phyloP scores from a whole-genome alignment of 2,888 invertebrate genomes.

The Brassicogethes aeneus region DNA sequence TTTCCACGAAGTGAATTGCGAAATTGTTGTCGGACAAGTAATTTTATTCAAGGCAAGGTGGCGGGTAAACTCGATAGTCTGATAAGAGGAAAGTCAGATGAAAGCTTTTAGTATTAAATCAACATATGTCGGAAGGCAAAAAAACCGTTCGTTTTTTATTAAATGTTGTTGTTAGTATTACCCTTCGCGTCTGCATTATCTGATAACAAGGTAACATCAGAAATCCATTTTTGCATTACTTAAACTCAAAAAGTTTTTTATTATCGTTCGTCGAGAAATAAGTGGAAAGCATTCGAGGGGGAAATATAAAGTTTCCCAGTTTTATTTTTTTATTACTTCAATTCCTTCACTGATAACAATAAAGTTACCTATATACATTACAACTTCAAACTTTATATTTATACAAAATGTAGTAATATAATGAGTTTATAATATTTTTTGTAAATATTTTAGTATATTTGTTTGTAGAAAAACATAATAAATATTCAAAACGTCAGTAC shows the following conservation, averaged over 20 bases:
- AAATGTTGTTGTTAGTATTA: conserved; percentile 20
- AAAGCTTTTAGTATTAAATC: conserved; percentile 27
- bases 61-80: conserved; percentile 25
- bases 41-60: too few relatives aligned
- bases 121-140: conserved; percentile 25
- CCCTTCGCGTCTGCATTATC: conserved; percentile 23
- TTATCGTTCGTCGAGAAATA: neutral
- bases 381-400: too few relatives aligned
- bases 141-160: conserved; percentile 20
- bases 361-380: too few relatives aligned
- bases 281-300: neutral
- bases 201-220: conserved; percentile 28
- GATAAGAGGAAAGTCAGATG: conserved; percentile 23
- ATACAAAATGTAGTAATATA: too few relatives aligned
- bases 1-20: too few relatives aligned
- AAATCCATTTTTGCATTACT: conserved; percentile 34
- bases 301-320: neutral
- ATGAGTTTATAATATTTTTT: too few relatives aligned
- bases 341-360: too few relatives aligned
- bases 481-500: too few relatives aligned
- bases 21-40: too few relatives aligned
- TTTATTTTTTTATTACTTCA: too few relatives aligned
- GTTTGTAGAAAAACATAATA: too few relatives aligned
- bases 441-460: too few relatives aligned
- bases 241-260: neutral